A percentile compares a stretch with the other conserved stretches of the same genome.
Conservation (phyloP, 2,113 vertebrate genomes). For the Phrynocephalus versicolor region DNA sequence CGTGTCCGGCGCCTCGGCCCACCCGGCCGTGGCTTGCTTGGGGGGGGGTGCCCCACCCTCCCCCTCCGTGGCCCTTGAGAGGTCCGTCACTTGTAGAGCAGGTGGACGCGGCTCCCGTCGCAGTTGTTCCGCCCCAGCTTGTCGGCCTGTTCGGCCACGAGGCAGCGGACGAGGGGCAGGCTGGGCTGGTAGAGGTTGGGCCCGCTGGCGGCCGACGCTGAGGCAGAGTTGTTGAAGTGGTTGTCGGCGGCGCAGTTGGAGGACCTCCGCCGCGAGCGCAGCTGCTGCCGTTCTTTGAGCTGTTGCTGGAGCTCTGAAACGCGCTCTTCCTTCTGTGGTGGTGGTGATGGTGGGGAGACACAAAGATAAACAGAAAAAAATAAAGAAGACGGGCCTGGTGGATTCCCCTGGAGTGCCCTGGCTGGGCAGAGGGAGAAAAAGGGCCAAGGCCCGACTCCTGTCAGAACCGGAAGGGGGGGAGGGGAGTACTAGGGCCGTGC, state of each 20-base stretch:
- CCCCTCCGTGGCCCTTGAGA: background rate
- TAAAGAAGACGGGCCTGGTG: background rate
- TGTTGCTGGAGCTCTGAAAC: conserved; percentile 91
- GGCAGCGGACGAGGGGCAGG: conserved; percentile 61
- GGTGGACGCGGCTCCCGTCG: conserved; percentile 89
- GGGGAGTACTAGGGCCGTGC: too few relatives aligned
- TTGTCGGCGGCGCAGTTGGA: conserved; percentile 73
- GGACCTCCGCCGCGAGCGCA: conserved; percentile 83
- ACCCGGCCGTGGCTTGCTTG: background rate
- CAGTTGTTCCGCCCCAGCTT: conserved; percentile 89
- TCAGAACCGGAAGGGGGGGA: too few relatives aligned
- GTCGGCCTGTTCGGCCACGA: conserved; percentile 74
- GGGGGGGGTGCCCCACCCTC: background rate
- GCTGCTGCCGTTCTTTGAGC: conserved; percentile 87
- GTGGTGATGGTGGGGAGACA: too few relatives aligned
- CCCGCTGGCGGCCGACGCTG: background rate
- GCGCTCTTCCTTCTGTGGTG: conserved; percentile 90
- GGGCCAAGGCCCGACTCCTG: too few relatives aligned
- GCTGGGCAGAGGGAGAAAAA: background rate
- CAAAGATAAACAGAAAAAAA: accelerated
- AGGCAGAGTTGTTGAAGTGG: conserved; percentile 76
- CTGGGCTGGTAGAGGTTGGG: conserved; percentile 77
- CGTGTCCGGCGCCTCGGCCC: background rate
- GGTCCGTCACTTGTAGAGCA: conserved; percentile 87
- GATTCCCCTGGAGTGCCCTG: background rate